Base-by-base conservation (phyloP, 2,797 vertebrate species). In the Pseudomugil gertrudae region DNA sequence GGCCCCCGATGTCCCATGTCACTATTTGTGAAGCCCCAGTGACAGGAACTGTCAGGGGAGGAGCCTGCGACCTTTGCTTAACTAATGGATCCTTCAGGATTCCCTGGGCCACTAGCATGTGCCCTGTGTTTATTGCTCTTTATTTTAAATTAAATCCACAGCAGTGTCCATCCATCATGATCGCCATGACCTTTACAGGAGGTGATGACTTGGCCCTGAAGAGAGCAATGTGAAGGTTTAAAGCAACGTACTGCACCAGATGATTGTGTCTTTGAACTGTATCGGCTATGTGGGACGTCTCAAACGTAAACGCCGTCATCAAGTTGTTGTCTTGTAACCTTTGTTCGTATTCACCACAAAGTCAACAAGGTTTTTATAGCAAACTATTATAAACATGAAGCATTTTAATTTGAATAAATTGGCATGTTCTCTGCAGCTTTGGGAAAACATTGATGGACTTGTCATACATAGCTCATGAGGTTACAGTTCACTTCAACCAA, bases 31-130 rank as follows among this genome's bases (percentile, higher is more conserved):
- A 89, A 80, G 82, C 66, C 63, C 69, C 14, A 62, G 84, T 90
- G 89, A 93, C 89, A 92, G 84, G 73, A 74, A 73, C 84, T 88
- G 90, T 90, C 89, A 79, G 79, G 79, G 93, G 93, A 92, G 90
- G 92, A 92, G 85, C 72, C n/a, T 11, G 71, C 90, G 94, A 96
- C 95, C 95, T 96, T 96, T 95, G 80, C 88, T 95, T 94, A 94
- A 91, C 89, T 92, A 93, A 95, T 92, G 92, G 88, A 72, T 91
- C 83, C 87, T 93, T 89, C 90, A 92, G 92, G 91, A 89, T 91
- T 85, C 89, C 48, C 85, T 24, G 36, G 82, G 72, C 70, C 66
- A 74, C 72, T 69, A 88, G 89, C 72, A 63, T 75, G 83, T 77
- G 85, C 78, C 82, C 74, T 63, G 66, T 77, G 79, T 91, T 93